Evolutionary conservation across 2,113 vertebrate species (phyloP), one percentile per base, ranked within the genome.

Genomic region (Trichomycterus rosablanca): DNA sequence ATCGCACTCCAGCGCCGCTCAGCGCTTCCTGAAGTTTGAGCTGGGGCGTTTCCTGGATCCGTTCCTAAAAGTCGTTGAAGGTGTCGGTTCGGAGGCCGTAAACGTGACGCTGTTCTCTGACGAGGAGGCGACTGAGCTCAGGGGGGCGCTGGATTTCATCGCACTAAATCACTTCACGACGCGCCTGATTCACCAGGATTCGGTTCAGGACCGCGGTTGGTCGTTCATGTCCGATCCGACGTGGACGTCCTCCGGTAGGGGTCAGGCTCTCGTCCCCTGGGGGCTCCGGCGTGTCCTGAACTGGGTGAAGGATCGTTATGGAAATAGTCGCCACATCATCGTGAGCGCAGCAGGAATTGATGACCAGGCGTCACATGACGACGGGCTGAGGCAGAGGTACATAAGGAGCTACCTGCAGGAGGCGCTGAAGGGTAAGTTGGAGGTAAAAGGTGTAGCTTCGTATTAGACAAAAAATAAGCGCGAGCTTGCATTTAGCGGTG

Each of bases 111-210:
- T 22, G 67, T 93, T 97, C 77, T 91, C 88, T 0, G 73, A 69
- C 0, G 46, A 74, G 5, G 90, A 98, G 65, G 86, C 70, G 45
- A 49, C 77, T 44, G 85, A 92, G 2, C 20, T 98, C 2, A 83
- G 65, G 72, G 93, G 92, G 1, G 73, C 94, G 0, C 81, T 92
- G 43, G 90, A 94, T 77, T 99, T 98, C 40, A 91, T 88, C 0
- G 91, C 93, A 0, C 72, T 98, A 19, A 97, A 93, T 73, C 96
- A 99, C 78, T 98, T 97, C 66, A 98, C 94, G 24, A 98, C 95
- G 0, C 85, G 89, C 28, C 83, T 97, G 42, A 89, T 97, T 58
- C 77, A 54, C 86, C 0, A 66, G 79, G 18, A 61, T 22, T 24
- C 44, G 15, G 16, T 32, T 73, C 80, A 2, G 32, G 62, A 83